Percentiles rank a stretch among this genome's conserved stretches.
These are phyloP conservation scores for Lycophotia porphyrea DNA, from an alignment of 2,888 invertebrate genomes.

Conservation along the genomic window DNA sequence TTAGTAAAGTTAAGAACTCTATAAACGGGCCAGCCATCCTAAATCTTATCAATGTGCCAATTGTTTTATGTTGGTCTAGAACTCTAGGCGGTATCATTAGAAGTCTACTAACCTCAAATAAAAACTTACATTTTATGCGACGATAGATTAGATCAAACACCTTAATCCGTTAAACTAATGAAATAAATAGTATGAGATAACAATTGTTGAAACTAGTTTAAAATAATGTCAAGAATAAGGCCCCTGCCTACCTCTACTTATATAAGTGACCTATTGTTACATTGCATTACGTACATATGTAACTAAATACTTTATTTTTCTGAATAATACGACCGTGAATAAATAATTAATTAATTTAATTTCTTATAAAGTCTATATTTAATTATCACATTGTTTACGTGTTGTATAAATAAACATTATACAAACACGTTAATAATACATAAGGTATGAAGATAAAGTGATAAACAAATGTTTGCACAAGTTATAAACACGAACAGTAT, in stretches of 20 bases:
- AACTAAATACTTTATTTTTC: neutral
- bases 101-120: constrained; percentile 13
- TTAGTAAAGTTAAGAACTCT: no score
- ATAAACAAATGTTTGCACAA: constrained; percentile 18
- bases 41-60: neutral
- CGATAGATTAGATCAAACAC: constrained; percentile 10
- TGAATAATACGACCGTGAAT: neutral
- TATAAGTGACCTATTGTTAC: neutral
- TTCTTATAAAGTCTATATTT: neutral
- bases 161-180: constrained; percentile 12
- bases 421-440: neutral
- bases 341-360: neutral
- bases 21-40: neutral
- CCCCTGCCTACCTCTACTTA: neutral
- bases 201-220: neutral
- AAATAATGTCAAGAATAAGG: neutral
- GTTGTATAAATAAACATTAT: constrained; percentile 15
- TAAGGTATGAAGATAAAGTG: constrained; percentile 5
- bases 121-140: constrained; percentile 1
- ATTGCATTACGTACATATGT: neutral
- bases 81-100: constrained; percentile 32
- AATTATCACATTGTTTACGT: constrained; percentile 9
- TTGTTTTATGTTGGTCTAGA: neutral
- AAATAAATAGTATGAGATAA: constrained; percentile 4
- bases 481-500: constrained; percentile 17